Evolutionary conservation across 2,113 vertebrate species (phyloP), one percentile per base, ranked within the genome.

Genomic region (Eleginops maclovinus): DNA sequence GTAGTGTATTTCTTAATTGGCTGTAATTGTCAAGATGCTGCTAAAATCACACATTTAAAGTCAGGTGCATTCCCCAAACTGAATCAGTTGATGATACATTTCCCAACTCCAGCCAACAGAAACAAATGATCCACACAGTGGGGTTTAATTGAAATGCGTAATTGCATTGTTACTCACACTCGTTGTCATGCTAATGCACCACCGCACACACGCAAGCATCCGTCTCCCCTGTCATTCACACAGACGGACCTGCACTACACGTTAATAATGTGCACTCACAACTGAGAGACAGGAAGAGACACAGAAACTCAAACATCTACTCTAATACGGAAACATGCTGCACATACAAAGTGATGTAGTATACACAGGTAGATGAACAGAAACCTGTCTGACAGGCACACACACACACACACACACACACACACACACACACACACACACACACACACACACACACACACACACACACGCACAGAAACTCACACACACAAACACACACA

Each of bases 81-180:
- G 62, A 86, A 75, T 75, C 65, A 74, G 22, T 62, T 75, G 55
- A 89, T 83, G 60, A 74, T 78, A 69, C 73, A 47, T 78, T 75
- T 78, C 65, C 60, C 11, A 22, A 75, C 65, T 85, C 65, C 36
- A 77, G 73, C 81, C 80, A 72, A 78, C 72, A 79, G 62, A 78
- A 81, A 80, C 79, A 53, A 84, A 87, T 64, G 50, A 82, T 77
- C 64, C 82, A 66, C 72, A 51, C 72, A 59, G 72, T 88, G 64
- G 72, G 81, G 77, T 85, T 88, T 87, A 88, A 91, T 91, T 90
- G 72, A 87, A 92, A 85, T 79, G 63, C 53, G 16, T 89, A 88
- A 93, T 87, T 91, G 84, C 83, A 58, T 89, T 87, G 85, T 90
- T 90, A 85, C 89, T 88, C 87, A 85, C 70, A 36, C 26, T 81